These are phyloP conservation scores for Macroglossus sobrinus DNA, from an alignment of 2,113 vertebrate species.

Conservation along the genomic window DNA sequence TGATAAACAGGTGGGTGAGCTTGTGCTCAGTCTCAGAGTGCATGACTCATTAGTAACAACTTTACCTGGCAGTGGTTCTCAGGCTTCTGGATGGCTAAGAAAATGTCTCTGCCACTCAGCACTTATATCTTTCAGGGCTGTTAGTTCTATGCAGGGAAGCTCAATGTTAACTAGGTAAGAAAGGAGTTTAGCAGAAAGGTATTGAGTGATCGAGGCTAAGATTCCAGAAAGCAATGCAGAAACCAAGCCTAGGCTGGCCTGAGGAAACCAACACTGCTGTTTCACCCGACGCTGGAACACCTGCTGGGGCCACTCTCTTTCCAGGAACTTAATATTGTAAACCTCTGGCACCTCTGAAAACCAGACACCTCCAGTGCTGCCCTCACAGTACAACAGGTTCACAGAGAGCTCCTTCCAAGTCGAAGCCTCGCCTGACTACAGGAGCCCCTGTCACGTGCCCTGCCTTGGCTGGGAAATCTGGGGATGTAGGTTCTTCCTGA, in stretches of 20 bases:
- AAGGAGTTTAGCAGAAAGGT: not conserved
- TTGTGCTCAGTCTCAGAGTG: not conserved
- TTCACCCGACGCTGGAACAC: not conserved
- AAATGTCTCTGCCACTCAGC: not conserved
- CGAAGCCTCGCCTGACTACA: not conserved
- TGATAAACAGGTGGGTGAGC: accelerated
- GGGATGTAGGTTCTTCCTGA: not conserved
- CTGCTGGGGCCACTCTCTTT: not conserved
- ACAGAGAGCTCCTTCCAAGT: not conserved
- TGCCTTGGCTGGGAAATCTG: not conserved
- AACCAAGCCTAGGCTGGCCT: not conserved
- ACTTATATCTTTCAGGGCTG: not conserved
- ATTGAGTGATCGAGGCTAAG: not conserved
- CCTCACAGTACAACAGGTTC: not conserved
- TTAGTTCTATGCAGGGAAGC: not conserved
- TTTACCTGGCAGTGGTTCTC: not conserved
- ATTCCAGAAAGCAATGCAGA: not conserved
- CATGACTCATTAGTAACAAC: not conserved
- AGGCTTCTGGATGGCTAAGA: not conserved
- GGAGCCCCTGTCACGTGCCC: no score
- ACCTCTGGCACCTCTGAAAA: not conserved
- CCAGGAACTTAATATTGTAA: not conserved
- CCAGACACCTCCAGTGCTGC: not conserved
- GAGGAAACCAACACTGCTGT: not conserved
- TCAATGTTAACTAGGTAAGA: not conserved